Evolutionary conservation across 2,797 vertebrate species (phyloP).

Genomic region (Natrix natrix): DNA sequence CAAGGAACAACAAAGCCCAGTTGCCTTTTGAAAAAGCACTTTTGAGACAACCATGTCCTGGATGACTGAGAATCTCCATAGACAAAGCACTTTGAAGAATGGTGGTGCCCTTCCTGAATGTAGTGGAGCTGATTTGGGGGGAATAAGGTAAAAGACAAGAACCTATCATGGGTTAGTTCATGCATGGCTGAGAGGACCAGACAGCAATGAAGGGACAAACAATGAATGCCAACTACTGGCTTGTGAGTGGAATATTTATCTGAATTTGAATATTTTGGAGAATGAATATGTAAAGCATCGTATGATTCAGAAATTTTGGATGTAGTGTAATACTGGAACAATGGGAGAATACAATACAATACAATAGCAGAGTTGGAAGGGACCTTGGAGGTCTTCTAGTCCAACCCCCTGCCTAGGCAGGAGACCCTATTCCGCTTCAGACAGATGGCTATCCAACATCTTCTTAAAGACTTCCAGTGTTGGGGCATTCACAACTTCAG

Average conservation of each 20-base stretch:
- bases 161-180: not conserved
- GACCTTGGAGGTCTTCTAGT: too few species aligned
- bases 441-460: too few species aligned
- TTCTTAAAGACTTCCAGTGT: too few species aligned
- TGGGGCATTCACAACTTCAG: too few species aligned
- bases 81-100: not conserved
- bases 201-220: not conserved
- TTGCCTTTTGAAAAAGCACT: not conserved
- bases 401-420: too few species aligned
- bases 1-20: not conserved
- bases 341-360: too few species aligned
- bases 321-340: too few species aligned
- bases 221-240: not conserved
- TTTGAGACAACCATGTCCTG: not conserved
- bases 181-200: not conserved
- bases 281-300: too few species aligned
- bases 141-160: not conserved
- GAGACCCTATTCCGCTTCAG: too few species aligned
- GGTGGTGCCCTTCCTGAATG: not conserved
- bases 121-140: not conserved
- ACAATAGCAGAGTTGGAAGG: too few species aligned
- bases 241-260: not conserved
- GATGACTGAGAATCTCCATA: not conserved
- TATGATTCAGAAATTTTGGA: too few species aligned
- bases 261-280: not conserved